A percentile compares a stretch with the other conserved stretches of the same genome.
Evolutionary conservation across 1,140 invertebrate species (phyloP).

Genomic region (Tribolium madens): DNA sequence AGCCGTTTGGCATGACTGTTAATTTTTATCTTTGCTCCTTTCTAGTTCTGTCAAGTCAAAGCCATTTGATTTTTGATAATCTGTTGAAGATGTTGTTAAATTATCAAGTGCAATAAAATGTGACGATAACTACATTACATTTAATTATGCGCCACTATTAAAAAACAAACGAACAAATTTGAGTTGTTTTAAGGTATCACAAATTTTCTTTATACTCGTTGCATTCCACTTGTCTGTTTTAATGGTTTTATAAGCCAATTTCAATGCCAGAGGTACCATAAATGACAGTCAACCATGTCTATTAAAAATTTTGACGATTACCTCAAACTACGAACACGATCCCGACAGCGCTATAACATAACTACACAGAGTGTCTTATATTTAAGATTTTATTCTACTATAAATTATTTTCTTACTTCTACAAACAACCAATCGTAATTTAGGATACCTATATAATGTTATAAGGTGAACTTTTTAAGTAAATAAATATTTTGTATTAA

Average conservation of each 20-base stretch:
- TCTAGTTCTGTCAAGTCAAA: not conserved
- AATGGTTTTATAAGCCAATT: slow-evolving; percentile 38
- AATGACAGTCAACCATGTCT: not conserved
- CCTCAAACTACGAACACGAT: not conserved
- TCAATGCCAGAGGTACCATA: slow-evolving; percentile 19
- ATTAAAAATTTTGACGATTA: slow-evolving; percentile 14
- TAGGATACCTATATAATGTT: too few relatives aligned
- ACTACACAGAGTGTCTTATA: not conserved
- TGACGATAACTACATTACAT: slow-evolving; percentile 46
- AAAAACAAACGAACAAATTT: slow-evolving; percentile 31
- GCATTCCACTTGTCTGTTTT: slow-evolving; percentile 32
- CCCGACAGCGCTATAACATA: not conserved
- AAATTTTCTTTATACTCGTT: slow-evolving; percentile 16
- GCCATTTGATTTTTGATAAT: slow-evolving; percentile 30
- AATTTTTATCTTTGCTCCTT: not conserved
- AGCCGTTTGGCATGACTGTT: slow-evolving; percentile 31
- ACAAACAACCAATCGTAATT: not conserved
- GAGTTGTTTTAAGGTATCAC: slow-evolving; percentile 24
- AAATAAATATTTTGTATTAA: not conserved
- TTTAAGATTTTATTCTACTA: not conserved
- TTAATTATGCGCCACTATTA: slow-evolving; percentile 30
- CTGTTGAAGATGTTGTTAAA: slow-evolving; percentile 23
- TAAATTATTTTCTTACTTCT: not conserved
- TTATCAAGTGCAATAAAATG: slow-evolving; percentile 38
- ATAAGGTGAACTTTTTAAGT: too few relatives aligned